These are phyloP conservation scores for Psilopogon haemacephalus DNA, from an alignment of 2,113 vertebrate genomes.

Conservation along the genomic window DNA sequence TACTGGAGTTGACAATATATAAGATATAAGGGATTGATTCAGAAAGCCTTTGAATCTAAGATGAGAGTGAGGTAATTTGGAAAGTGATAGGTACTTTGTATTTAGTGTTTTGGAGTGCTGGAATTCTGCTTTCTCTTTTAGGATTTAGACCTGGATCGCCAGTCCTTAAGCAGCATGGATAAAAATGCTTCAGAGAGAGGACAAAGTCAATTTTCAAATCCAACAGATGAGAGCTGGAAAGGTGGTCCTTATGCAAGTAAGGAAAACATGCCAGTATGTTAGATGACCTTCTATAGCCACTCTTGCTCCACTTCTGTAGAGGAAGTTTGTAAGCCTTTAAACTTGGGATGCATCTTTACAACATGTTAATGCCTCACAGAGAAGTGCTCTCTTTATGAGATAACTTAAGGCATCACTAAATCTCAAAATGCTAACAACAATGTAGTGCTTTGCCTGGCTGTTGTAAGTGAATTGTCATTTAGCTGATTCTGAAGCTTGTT, in stretches of 20 bases:
- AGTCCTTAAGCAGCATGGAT: conserved; percentile 94
- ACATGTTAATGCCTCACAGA: neutral
- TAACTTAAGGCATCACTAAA: neutral
- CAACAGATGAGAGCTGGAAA: conserved; percentile 95
- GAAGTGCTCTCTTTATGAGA: neutral
- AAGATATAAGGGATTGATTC: neutral
- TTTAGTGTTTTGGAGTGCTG: neutral
- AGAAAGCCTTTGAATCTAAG: neutral
- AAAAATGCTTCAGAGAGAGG: conserved; percentile 92
- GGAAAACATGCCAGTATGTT: neutral
- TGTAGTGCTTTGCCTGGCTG: neutral
- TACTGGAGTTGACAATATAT: neutral
- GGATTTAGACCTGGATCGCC: conserved; percentile 91
- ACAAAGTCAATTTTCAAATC: conserved; percentile 93
- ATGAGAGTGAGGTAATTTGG: neutral
- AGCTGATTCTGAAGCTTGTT: conserved; percentile 2
- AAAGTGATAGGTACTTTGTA: neutral
- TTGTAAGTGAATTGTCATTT: neutral
- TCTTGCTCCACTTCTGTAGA: neutral
- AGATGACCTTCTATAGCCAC: neutral
- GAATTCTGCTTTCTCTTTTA: conserved; percentile 57
- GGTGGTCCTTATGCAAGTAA: conserved; percentile 83
- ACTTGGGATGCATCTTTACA: neutral
- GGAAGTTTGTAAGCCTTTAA: neutral
- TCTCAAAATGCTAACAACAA: neutral